phyloP scores from a whole-genome alignment of 2,113 vertebrate genomes.

The Nettapus auritus region DNA sequence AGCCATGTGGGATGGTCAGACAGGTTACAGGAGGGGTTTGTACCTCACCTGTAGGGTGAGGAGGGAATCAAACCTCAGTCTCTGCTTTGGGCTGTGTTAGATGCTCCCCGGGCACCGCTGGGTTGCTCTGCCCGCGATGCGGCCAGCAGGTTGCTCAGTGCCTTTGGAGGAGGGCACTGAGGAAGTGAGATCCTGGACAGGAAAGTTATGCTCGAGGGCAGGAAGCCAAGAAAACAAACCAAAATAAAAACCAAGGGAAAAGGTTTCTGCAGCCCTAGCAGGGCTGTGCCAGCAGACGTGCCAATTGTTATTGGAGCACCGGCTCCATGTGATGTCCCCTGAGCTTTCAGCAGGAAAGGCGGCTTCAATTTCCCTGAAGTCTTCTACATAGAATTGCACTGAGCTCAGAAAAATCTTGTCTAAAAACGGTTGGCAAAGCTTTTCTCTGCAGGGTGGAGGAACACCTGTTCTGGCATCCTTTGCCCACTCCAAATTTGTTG shows the following conservation, averaged over 20 bases:
- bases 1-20: background rate
- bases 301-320: background rate
- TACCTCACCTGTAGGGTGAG: background rate
- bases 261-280: background rate
- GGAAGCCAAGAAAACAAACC: background rate
- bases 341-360: background rate
- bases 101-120: rapidly evolving
- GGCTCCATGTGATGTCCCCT: too few species aligned
- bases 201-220: background rate
- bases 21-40: background rate
- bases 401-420: background rate
- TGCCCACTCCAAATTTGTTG: background rate
- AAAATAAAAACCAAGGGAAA: background rate
- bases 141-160: background rate
- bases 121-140: background rate
- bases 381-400: background rate
- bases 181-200: background rate
- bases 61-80: background rate
- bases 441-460: background rate
- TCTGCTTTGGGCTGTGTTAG: background rate
- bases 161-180: background rate
- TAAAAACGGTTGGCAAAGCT: background rate
- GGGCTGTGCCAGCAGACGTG: rapidly evolving
- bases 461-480: background rate
- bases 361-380: background rate